Percentiles rank a stretch among this genome's conserved stretches.
Evolutionary conservation across 2,888 invertebrate species (phyloP).

Genomic region (Drosophila longiperda): DNA sequence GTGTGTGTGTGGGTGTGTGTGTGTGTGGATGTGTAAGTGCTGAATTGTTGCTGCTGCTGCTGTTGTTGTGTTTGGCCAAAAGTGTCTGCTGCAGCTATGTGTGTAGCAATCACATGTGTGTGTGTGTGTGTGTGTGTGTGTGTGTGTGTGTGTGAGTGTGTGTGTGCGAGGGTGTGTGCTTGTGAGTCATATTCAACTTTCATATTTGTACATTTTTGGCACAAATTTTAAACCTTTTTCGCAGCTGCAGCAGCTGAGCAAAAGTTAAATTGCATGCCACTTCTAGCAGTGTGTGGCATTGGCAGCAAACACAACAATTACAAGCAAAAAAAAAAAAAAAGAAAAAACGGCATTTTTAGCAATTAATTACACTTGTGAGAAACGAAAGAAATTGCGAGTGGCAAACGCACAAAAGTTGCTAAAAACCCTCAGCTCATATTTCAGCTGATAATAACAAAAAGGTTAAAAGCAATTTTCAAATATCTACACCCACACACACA

Average conservation of each 20-base stretch:
- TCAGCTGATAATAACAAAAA: conserved; percentile 72
- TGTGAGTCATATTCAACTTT: conserved; percentile 38
- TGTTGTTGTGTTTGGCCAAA: conserved; percentile 45
- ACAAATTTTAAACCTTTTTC: conserved; percentile 44
- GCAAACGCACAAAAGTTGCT: conserved; percentile 40
- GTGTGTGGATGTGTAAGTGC: conserved; percentile 9
- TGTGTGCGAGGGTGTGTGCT: background rate
- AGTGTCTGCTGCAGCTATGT: conserved; percentile 55
- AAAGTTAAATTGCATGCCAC: conserved; percentile 63
- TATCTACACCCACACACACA: conserved; percentile 9
- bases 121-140: background rate
- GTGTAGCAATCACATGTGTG: background rate
- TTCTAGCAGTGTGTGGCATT: conserved; percentile 10
- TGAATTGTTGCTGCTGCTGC: conserved; percentile 41
- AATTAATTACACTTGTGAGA: conserved; percentile 67
- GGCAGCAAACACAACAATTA: conserved; percentile 9
- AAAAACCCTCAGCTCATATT: conserved; percentile 65
- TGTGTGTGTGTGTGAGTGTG: background rate
- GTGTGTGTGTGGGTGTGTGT: conserved; percentile 10
- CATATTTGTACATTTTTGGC: conserved; percentile 53
- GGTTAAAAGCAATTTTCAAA: conserved; percentile 54
- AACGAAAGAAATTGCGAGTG: conserved; percentile 19
- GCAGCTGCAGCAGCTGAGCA: conserved; percentile 46
- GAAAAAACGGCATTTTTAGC: conserved; percentile 47
- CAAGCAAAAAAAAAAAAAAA: conserved; percentile 21